Percentiles rank a stretch among this genome's conserved stretches.
Evolutionary conservation across 2,113 vertebrate genomes (phyloP).

Genomic region (Mormyrus iriodes): DNA sequence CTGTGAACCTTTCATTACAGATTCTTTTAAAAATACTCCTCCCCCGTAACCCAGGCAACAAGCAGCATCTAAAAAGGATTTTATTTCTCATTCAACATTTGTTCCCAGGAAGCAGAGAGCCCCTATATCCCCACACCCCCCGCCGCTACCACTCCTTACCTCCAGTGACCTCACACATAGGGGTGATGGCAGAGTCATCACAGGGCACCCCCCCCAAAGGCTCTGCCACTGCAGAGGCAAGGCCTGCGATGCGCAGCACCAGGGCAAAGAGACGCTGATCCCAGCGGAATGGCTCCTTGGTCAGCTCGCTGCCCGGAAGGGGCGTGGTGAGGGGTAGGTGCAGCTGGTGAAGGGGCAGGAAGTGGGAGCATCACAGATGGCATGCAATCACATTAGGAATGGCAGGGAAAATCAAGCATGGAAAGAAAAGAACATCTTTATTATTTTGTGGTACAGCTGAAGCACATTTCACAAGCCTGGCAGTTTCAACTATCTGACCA

Average conservation of each 20-base stretch:
- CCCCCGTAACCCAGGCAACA: slow-evolving; percentile 30
- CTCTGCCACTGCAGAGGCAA: slow-evolving; percentile 71
- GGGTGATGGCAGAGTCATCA: slow-evolving; percentile 87
- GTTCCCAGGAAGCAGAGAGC: neutral
- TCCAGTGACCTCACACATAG: slow-evolving; percentile 92
- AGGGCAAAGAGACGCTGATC: slow-evolving; percentile 87
- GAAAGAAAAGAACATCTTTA: neutral
- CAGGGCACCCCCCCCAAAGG: slow-evolving; percentile 73
- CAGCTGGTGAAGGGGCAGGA: slow-evolving; percentile 63
- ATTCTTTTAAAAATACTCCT: neutral
- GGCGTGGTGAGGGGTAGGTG: slow-evolving; percentile 89
- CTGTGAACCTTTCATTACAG: neutral
- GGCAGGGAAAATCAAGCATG: neutral
- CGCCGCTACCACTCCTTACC: slow-evolving; percentile 51
- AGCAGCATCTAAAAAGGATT: neutral
- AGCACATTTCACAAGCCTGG: neutral
- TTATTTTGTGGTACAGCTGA: neutral
- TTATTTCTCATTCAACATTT: slow-evolving; percentile 34
- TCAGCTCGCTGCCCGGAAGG: slow-evolving; percentile 85
- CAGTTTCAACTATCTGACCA: neutral
- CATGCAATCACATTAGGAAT: neutral
- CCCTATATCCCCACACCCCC: neutral
- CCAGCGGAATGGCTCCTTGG: slow-evolving; percentile 92
- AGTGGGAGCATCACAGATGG: neutral
- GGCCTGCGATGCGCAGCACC: slow-evolving; percentile 79